Evolutionary conservation across 1,140 invertebrate genomes (phyloP).

Genomic region (Drosophila subpulchrella): DNA sequence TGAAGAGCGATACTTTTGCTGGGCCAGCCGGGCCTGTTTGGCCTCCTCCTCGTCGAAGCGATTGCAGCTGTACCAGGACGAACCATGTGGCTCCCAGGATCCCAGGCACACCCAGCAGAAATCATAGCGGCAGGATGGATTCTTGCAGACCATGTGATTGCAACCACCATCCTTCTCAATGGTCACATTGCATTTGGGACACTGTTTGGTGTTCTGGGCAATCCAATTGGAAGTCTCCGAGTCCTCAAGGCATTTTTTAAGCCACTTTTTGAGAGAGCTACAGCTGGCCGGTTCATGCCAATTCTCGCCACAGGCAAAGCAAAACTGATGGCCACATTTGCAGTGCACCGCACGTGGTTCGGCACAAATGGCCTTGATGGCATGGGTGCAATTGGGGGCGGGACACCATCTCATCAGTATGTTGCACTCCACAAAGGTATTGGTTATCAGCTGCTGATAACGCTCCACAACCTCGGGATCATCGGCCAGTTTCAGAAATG

Average conservation of each 20-base stretch:
- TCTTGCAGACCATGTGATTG: conserved; percentile 99
- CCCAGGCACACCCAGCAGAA: conserved; percentile 99
- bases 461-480: conserved; percentile 97
- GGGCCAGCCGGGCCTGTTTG: conserved; percentile 96
- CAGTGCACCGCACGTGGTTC: conserved; percentile 96
- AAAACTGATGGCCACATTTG: conserved; percentile 96
- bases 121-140: conserved; percentile 98
- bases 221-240: conserved; percentile 99
- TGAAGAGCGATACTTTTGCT: conserved; percentile 96
- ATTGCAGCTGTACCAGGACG: conserved; percentile 99
- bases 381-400: conserved; percentile 97
- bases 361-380: conserved; percentile 96
- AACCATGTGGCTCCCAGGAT: conserved; percentile 99
- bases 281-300: conserved; percentile 99
- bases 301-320: conserved; percentile 98
- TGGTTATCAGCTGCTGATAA: conserved; percentile 99
- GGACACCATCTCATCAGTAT: conserved; percentile 98
- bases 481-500: conserved; percentile 95
- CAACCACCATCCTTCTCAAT: conserved; percentile 99
- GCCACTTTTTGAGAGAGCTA: conserved; percentile 96
- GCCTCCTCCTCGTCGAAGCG: conserved; percentile 98
- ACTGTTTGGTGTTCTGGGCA: conserved; percentile 99
- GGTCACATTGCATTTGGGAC: conserved; percentile 98
- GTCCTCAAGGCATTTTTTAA: conserved; percentile 99
- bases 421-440: conserved; percentile 99